Base-by-base conservation (phyloP, 2,888 invertebrate species). In the Acanthosoma haemorrhoidale region DNA sequence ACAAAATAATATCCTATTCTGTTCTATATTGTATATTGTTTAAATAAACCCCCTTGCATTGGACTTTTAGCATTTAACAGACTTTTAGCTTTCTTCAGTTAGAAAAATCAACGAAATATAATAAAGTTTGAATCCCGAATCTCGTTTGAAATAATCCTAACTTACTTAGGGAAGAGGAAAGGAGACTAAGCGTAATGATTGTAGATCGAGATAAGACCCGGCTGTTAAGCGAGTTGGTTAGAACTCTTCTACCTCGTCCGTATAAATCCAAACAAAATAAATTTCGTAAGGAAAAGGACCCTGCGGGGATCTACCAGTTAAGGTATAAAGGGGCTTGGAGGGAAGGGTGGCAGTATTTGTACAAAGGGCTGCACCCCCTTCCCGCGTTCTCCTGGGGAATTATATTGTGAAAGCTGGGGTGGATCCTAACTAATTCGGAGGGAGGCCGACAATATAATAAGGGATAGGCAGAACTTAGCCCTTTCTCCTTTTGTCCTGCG, bases 231-330 rank as follows among this genome's bases (percentile, higher is more conserved):
- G 51, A 43, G 43, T 43, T 43, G 51, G 51, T 51, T 51, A 25
- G 25, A 29, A 51, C 51, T 51, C 60, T 61, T 61, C 36, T 36
- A 61, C 36, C 36, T n/a, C n/a, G n/a, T n/a, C n/a, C n/a, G n/a
- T 61, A 36, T 61, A 61, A 61, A 61, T 61, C 21, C 61, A 38
- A 36, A n/a, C 36, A 36, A 36, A 34, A 61, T 61, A 61, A 61
- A 61, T 61, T 61, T 21, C 16, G 41, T 15, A 41, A 15, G 36
- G 61, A 16, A 61, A 13, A 36, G 34, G 16, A n/a, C 21, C 18
- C 36, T 5, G 18, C 60, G 0, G 43, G n/a, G n/a, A 21, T 25
- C 51, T 29, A 5, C n/a, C 43, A 21, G 25, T 51, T 51, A 51
- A 25, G 25, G 51, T 51, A 21, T 21, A 25, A 51, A 29, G 43